Evolutionary conservation across 2,113 vertebrate genomes (phyloP), one percentile per base, ranked within the genome.

Genomic region (Elachura formosa): DNA sequence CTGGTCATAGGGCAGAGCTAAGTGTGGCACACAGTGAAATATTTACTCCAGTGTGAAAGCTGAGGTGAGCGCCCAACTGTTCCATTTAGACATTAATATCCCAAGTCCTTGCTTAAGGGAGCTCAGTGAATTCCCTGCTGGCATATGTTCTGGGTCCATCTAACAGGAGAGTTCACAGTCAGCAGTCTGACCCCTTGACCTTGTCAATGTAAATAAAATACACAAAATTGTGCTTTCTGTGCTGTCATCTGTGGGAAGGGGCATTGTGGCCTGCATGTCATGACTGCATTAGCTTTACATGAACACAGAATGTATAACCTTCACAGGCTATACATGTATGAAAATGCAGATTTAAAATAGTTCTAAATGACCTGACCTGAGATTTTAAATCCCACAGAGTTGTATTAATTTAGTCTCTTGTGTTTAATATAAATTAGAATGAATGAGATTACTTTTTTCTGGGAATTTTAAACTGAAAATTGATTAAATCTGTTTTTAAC

Each of bases 121-220:
- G 43, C 64, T 93, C 49, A 67, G 69, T 77, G 63, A 90, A 74
- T 91, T 71, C 51, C 59, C 67, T 94, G 90, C 84, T 88, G 79
- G 62, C 74, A 45, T 86, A 76, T 80, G 71, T 61, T 95, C 93
- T 74, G 69, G 62, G 62, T 54, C n/a, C 33, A 4, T 51, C 63
- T 87, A 91, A 48, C 31, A 54, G 59, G 12, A 72, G 34, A 82
- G 84, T 63, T 92, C 52, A 48, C 34, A 52, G 40, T 80, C 86
- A 68, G 33, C 73, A 63, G 43, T 33, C 72, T 84, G 58, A 90
- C 72, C 43, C 38, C 36, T 75, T 0, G 8, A 64, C 58, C 89
- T 94, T 94, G 85, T 94, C 87, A 36, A 10, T 76, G 71, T 83
- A 78, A 93, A 93, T 83, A 81, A 94, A 82, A 76, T 29, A 38